phyloP scores from a whole-genome alignment of 2,888 invertebrate genomes.

The Cerastis leucographa region DNA sequence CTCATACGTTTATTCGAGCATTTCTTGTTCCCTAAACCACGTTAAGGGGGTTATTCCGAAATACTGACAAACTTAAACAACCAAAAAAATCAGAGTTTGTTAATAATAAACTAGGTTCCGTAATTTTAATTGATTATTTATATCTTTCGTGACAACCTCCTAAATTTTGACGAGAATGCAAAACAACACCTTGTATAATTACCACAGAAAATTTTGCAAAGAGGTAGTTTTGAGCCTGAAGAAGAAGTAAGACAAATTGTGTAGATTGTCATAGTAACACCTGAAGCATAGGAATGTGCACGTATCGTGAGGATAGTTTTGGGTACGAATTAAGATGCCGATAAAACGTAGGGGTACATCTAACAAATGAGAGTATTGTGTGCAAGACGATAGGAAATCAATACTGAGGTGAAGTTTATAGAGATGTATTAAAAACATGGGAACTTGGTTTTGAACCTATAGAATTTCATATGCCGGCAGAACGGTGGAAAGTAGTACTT shows the following conservation, averaged over 20 bases:
- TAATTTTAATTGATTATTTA: no score
- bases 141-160: no score
- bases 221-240: not conserved
- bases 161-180: no score
- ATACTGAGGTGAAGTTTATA: not conserved
- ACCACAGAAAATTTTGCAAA: not conserved
- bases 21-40: no score
- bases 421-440: not conserved
- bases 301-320: not conserved
- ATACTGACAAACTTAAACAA: no score
- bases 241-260: not conserved
- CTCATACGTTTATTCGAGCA: no score
- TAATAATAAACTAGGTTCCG: no score
- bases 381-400: not conserved
- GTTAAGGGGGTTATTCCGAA: no score
- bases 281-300: not conserved
- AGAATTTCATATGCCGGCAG: no score
- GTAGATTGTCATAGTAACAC: not conserved
- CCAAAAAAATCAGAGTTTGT: no score
- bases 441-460: not conserved
- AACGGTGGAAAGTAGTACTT: not conserved
- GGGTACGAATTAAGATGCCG: not conserved
- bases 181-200: no score
- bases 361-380: not conserved
- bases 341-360: not conserved